These are phyloP conservation scores for Varanus komodoensis DNA, from an alignment of 2,113 vertebrate genomes.

Conservation along the genomic window DNA sequence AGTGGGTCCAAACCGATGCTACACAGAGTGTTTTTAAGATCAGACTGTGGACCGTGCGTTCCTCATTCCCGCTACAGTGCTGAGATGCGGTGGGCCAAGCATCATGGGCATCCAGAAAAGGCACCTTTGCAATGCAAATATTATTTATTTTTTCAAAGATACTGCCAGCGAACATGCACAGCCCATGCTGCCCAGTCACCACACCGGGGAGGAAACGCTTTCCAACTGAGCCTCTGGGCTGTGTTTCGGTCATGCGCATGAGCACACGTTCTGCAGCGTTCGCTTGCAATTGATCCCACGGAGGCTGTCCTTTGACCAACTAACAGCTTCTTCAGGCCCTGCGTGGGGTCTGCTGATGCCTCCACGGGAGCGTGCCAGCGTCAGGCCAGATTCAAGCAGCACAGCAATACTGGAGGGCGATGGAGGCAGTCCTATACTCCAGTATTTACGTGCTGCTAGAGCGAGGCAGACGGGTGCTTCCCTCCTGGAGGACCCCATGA, in stretches of 20 bases:
- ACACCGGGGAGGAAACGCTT: neutral
- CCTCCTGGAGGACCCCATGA: neutral
- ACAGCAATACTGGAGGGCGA: constrained; percentile 84
- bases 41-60: too few species aligned
- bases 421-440: constrained; percentile 76
- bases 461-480: constrained; percentile 69
- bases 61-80: neutral
- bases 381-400: constrained; percentile 83
- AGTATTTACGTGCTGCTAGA: constrained; percentile 87
- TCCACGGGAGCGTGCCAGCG: constrained; percentile 2
- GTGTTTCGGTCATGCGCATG: neutral
- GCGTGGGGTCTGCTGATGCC: neutral
- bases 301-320: too few species aligned
- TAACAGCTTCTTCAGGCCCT: neutral
- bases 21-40: too few species aligned
- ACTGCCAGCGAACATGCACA: neutral
- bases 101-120: neutral
- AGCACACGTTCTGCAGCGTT: too few species aligned
- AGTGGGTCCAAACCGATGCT: too few species aligned
- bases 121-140: neutral
- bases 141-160: neutral
- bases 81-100: neutral
- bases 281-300: neutral
- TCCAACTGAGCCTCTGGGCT: too few species aligned
- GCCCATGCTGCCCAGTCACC: neutral